These are phyloP conservation scores for Tachystola acroxantha DNA, from an alignment of 2,888 invertebrate species.

Conservation along the genomic window DNA sequence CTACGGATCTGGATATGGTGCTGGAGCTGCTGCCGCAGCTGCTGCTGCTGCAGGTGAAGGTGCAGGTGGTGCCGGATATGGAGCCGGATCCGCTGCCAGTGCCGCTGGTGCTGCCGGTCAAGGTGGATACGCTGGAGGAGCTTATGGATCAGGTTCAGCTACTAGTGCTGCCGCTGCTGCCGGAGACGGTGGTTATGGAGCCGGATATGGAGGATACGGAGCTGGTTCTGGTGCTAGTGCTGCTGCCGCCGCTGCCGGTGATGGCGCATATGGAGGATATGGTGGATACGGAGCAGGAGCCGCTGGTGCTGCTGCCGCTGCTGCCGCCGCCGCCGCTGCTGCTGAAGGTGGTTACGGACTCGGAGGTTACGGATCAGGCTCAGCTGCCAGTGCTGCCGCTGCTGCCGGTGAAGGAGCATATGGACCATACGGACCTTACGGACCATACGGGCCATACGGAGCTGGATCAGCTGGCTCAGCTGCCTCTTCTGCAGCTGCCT, in stretches of 20 bases:
- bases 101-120: constrained; percentile 1
- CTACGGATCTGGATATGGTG: too few relatives aligned
- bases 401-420: not conserved
- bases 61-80: too few relatives aligned
- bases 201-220: constrained; percentile 4
- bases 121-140: not conserved
- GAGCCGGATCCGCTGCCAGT: not conserved
- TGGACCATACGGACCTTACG: not conserved
- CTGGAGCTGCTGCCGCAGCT: too few relatives aligned
- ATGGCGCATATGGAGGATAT: constrained; percentile 1
- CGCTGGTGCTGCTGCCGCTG: not conserved
- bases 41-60: not conserved
- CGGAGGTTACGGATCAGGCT: not conserved
- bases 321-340: not conserved
- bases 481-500: not conserved
- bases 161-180: not conserved
- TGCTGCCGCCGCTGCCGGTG: not conserved
- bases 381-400: not conserved
- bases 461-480: not conserved
- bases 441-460: constrained; percentile 4
- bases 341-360: not conserved
- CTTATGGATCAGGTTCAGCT: not conserved
- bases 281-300: constrained; percentile 3
- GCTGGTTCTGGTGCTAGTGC: not conserved
- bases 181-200: not conserved